phyloP scores from a whole-genome alignment of 2,888 invertebrate genomes.

The Entomobrya multifasciata region DNA sequence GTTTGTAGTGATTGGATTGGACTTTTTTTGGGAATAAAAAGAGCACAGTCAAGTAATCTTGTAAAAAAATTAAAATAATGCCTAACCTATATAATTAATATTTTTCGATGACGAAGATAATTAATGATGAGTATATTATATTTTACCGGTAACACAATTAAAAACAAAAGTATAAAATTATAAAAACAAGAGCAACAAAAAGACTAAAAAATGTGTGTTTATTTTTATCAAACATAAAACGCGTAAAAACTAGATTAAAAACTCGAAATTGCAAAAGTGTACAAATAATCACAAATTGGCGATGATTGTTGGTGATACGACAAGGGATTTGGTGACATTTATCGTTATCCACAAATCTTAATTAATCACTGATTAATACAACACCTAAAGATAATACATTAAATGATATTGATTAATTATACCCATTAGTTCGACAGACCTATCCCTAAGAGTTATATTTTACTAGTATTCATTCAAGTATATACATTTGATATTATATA shows the following conservation, averaged over 20 bases:
- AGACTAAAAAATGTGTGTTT: background rate
- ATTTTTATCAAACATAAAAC: no score
- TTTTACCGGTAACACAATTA: background rate
- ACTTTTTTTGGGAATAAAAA: constrained; percentile 1
- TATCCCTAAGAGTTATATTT: no score
- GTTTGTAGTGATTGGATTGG: background rate
- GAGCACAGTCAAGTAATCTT: constrained; percentile 24
- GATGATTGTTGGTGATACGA: background rate
- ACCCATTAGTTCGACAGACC: no score
- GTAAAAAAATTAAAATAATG: background rate
- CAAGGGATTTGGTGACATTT: background rate
- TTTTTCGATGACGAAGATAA: no score
- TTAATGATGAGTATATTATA: constrained; percentile 29
- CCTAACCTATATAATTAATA: background rate
- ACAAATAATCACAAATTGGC: constrained; percentile 6
- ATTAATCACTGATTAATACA: no score
- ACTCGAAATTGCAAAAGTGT: constrained; percentile 17
- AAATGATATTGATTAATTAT: no score
- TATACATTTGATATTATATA: no score
- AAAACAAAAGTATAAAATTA: background rate
- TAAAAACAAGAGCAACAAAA: background rate
- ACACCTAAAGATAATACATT: no score
- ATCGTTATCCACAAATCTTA: no score
- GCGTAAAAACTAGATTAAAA: constrained; percentile 11
- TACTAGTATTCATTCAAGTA: no score